Percentiles rank a stretch among this genome's conserved stretches.
These are phyloP conservation scores for Sesamia nonagrioides DNA, from an alignment of 1,140 invertebrate genomes.

Conservation along the genomic window DNA sequence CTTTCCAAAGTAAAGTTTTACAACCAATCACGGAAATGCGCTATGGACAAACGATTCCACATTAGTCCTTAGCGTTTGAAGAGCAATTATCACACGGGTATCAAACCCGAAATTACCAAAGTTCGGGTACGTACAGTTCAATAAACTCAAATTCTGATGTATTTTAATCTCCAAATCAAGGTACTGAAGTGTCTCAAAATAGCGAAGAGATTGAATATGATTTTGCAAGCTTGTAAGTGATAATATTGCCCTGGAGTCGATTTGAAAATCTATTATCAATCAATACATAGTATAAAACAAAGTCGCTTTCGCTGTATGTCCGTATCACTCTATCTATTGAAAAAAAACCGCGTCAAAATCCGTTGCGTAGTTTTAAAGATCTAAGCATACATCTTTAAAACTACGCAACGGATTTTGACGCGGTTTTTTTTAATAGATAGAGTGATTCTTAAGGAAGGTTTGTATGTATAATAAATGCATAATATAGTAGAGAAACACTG, in stretches of 20 bases:
- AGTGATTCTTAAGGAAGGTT: too few relatives aligned
- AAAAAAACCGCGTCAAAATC: too few relatives aligned
- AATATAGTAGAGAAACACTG: too few relatives aligned
- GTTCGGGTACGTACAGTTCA: slow-evolving; percentile 3
- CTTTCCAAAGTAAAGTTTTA: slow-evolving; percentile 6
- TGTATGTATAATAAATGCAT: too few relatives aligned
- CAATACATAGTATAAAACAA: too few relatives aligned
- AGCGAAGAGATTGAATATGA: slow-evolving; percentile 5
- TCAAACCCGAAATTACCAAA: slow-evolving; percentile 8
- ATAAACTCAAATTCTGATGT: slow-evolving; percentile 9
- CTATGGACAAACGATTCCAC: slow-evolving; percentile 5
- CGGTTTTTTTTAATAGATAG: too few relatives aligned
- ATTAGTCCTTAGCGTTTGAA: neutral
- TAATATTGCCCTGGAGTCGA: slow-evolving; percentile 2
- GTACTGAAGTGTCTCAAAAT: slow-evolving; percentile 2
- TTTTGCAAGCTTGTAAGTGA: slow-evolving; percentile 5
- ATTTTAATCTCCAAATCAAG: slow-evolving; percentile 6
- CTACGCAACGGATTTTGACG: too few relatives aligned
- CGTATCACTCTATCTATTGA: too few relatives aligned
- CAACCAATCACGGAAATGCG: slow-evolving; percentile 10
- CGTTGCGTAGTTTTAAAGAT: too few relatives aligned
- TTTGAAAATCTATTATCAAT: slow-evolving; percentile 5
- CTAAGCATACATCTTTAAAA: too few relatives aligned
- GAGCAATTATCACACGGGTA: slow-evolving; percentile 1
- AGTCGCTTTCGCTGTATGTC: too few relatives aligned